Conservation (phyloP, 2,888 invertebrate species). For the Theodoxus fluviatilis region DNA sequence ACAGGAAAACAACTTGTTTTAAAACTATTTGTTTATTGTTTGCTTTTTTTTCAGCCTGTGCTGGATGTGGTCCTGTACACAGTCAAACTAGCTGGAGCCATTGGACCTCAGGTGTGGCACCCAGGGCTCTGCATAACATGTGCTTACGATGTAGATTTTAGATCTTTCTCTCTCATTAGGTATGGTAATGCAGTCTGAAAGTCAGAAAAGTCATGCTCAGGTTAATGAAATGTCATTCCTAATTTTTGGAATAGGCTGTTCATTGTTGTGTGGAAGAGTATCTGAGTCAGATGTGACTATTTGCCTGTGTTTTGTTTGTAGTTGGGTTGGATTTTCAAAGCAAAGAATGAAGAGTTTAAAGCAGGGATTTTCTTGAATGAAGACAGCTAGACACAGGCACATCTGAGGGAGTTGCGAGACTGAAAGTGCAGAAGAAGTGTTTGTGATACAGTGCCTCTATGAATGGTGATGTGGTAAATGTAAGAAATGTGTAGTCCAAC, state of each 20-base stretch:
- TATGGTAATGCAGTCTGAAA: neutral
- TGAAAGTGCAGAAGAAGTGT: no score
- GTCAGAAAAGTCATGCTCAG: neutral
- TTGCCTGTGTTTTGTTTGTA: no score
- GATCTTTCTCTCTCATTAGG: neutral
- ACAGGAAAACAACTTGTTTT: no score
- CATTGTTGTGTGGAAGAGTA: slow-evolving; percentile 23
- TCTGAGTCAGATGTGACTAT: neutral
- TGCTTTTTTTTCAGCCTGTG: slow-evolving; percentile 72
- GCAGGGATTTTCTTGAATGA: no score
- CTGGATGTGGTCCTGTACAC: slow-evolving; percentile 94
- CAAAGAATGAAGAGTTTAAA: no score
- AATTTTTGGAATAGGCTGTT: neutral
- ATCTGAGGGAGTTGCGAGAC: no score
- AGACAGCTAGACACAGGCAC: no score
- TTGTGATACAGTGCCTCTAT: no score
- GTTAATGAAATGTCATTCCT: neutral
- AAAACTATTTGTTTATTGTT: neutral
- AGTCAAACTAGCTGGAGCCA: slow-evolving; percentile 83
- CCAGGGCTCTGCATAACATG: neutral
- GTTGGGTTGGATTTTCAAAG: no score
- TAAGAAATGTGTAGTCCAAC: no score
- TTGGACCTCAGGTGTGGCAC: slow-evolving; percentile 76
- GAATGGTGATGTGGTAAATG: no score
- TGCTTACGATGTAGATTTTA: neutral